A percentile compares a stretch with the other conserved stretches of the same genome.
Evolutionary conservation across 2,113 vertebrate species (phyloP).

Genomic region (Eurypyga helias): DNA sequence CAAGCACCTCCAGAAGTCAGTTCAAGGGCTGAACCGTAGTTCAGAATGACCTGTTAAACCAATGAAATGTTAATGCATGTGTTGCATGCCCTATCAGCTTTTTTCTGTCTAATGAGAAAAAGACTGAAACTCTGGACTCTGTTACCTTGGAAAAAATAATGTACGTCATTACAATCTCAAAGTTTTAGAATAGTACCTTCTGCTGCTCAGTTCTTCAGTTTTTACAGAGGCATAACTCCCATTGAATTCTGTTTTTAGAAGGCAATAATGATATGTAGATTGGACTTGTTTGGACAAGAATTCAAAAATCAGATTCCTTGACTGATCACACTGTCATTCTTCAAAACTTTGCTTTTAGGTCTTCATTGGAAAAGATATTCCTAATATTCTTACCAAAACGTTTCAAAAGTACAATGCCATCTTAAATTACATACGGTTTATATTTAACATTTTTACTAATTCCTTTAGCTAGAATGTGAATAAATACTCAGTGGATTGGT

Average conservation of each 20-base stretch:
- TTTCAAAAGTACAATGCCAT: background rate
- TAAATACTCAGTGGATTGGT: background rate
- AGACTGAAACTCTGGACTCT: background rate
- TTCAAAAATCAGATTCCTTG: slow-evolving; percentile 63
- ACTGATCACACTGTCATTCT: slow-evolving; percentile 53
- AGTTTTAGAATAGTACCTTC: slow-evolving; percentile 47
- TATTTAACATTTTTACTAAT: background rate
- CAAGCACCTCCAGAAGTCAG: background rate
- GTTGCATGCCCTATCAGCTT: background rate
- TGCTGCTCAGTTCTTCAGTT: slow-evolving; percentile 22
- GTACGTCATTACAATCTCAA: background rate
- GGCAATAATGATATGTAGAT: slow-evolving; percentile 53
- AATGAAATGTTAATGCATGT: background rate
- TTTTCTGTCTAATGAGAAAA: background rate
- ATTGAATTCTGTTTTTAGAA: slow-evolving; percentile 66
- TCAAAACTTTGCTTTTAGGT: background rate
- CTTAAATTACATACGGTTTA: background rate
- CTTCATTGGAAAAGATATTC: slow-evolving; percentile 34
- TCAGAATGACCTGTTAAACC: background rate
- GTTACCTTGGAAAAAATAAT: background rate
- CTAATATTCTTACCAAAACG: slow-evolving; percentile 27
- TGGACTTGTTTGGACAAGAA: slow-evolving; percentile 69
- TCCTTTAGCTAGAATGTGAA: background rate
- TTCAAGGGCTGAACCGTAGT: background rate
- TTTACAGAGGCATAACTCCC: slow-evolving; percentile 19